Evolutionary conservation across 2,113 vertebrate genomes (phyloP), one percentile per base, ranked within the genome.

Genomic region (Atlantisia rogersi): DNA sequence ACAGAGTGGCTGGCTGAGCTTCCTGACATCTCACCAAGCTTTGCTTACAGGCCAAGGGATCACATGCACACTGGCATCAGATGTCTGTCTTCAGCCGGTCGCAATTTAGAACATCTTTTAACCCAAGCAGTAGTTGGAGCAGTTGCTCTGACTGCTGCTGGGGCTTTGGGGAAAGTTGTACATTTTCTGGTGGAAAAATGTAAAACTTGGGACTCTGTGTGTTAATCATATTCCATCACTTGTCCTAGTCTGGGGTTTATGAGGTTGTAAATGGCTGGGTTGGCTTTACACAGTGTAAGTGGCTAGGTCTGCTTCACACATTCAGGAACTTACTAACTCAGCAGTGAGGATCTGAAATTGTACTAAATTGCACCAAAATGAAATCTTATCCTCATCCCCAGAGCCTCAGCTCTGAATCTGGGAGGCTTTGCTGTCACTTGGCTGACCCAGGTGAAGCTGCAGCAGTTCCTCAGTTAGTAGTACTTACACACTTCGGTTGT

Each of bases 301-400:
- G 44, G 44, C 17, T 19, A 46, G 44, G 44, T 46, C 44, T 46
- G 44, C 44, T 46, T 46, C 44, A 46, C 55, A 42, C 82, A 18
- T 80, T 65, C 37, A 86, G 55, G 55, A 95, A 50, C 76, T 88
- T 86, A 79, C 46, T 76, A 58, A 63, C 67, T 93, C 77, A 96
- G 84, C 87, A 94, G 15, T 16, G 67, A 86, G 75, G 37, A 90
- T 63, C 80, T 42, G 32, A 80, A 46, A 70, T 94, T 11, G 4
- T 55, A 15, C n/a, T 64, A 70, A 88, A 59, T 50, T 74, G 80
- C 64, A 63, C 52, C 73, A 90, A 92, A 90, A 86, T 91, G 40
- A 46, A 40, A 37, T 80, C 70, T 73, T 32, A 17, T 69, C 55
- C 44, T 95, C 74, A 25, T 64, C 53, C 56, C 56, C 42, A 71